Evolutionary conservation across 1,140 invertebrate genomes (phyloP), one percentile per base, ranked within the genome.

Genomic region (Anastrepha obliqua): DNA sequence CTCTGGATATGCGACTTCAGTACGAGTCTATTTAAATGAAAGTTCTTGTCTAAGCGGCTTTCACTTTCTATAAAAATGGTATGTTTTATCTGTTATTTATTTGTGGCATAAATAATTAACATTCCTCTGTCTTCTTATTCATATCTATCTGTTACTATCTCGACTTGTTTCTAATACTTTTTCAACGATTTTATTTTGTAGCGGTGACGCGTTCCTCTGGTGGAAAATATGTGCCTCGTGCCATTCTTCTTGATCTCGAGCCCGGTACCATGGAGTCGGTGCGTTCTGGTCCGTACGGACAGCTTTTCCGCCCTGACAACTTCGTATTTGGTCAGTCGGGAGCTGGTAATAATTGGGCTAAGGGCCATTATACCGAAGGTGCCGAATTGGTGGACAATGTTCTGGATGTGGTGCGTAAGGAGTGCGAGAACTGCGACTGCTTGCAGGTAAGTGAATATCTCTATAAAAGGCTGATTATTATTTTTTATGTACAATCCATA

Each of bases 291-390:
- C 94, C 95, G 4, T 96, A 96, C 89, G 96, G 96, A 0, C 95
- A 96, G 89, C 94, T 97, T n/a, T 97, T 97, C 92, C 94, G 96
- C 64, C 96, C 96, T 9, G 96, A 96, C 90, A 96, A 96, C 90
- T 96, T 96, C 89, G 96, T 96, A 2, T 96, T 96, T 88, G 96
- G 96, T 0, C 95, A 96, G 89, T 94, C 95, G 95, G 92, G 92
- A 7, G 92, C 92, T 20, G 92, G 92, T 29, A 93, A 93, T 87
- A 93, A 93, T 87, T 93, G 92, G 92, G 92, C 96, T 47, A 97
- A 97, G 91, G 97, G 97, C 5, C 96, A 97, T 90, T 97, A 97
- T 93, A 97, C 96, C 20, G 95, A 95, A 90, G 96, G 97, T 1
- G 97, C 97, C 13, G 97, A 97, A 89, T 90, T 96, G 65, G 96